Conservation (phyloP, 2,797 vertebrate species). For the Pseudochromis fuscus region DNA sequence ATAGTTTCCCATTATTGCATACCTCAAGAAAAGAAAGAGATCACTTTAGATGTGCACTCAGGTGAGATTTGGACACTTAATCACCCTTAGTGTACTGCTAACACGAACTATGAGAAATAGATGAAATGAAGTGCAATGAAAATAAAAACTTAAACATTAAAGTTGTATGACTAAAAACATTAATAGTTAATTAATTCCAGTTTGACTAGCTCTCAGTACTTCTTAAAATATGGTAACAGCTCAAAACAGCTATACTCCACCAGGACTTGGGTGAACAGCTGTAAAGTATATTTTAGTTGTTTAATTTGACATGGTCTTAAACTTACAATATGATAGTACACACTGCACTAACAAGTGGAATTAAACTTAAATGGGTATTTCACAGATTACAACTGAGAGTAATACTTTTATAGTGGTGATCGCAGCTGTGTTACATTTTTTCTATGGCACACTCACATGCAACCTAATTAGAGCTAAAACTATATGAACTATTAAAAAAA, state of each 20-base stretch:
- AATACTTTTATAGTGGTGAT: neutral
- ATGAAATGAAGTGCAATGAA: neutral
- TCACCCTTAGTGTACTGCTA: neutral
- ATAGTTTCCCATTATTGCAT: conserved; percentile 38
- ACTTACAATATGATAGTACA: too few species aligned
- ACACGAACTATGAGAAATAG: neutral
- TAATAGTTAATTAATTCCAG: neutral
- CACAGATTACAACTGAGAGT: neutral
- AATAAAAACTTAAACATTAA: neutral
- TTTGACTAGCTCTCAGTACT: neutral
- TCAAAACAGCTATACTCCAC: too few species aligned
- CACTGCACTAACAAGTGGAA: neutral
- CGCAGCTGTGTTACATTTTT: neutral
- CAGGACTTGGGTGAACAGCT: neutral
- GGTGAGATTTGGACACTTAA: conserved; percentile 19
- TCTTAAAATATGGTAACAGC: conserved; percentile 1
- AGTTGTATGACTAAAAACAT: neutral
- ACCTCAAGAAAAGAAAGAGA: conserved; percentile 17
- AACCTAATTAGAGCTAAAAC: neutral
- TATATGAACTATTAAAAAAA: neutral
- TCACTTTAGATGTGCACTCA: conserved; percentile 14
- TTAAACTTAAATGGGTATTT: neutral
- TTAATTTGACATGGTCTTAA: neutral
- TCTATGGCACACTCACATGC: neutral
- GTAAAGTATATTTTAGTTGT: neutral